A percentile compares a stretch with the other conserved stretches of the same genome.
phyloP scores from a whole-genome alignment of 2,113 vertebrate species.

The Macquaria australasica region DNA sequence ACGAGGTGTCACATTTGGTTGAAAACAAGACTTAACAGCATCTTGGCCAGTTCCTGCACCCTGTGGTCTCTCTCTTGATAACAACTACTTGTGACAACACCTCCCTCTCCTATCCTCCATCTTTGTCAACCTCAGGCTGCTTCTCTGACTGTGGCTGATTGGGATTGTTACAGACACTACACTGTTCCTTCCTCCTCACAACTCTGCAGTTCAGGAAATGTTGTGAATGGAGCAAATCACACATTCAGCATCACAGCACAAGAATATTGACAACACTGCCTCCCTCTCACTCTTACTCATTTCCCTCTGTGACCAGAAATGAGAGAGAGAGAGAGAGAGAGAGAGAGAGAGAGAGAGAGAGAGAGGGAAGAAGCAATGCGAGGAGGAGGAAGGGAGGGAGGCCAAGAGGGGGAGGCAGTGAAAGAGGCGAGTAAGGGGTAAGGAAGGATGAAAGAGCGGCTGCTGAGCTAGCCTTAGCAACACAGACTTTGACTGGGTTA shows the following conservation, averaged over 20 bases:
- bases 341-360: too few relatives aligned
- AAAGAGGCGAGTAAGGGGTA: conserved; percentile 53
- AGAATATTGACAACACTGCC: conserved; percentile 34
- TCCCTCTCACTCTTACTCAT: conserved; percentile 31
- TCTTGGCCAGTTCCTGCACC: neutral
- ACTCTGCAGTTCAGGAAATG: conserved; percentile 47
- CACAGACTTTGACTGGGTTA: conserved; percentile 83
- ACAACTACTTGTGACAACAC: neutral
- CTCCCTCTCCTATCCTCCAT: conserved; percentile 13
- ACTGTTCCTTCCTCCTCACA: neutral
- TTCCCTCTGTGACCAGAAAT: neutral
- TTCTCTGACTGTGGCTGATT: neutral
- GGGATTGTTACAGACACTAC: neutral
- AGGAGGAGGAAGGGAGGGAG: conserved; percentile 2
- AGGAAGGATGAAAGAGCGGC: conserved; percentile 70
- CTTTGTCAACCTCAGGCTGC: conserved; percentile 17
- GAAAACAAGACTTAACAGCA: conserved; percentile 12
- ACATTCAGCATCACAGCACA: conserved; percentile 36
- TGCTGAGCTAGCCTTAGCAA: conserved; percentile 86
- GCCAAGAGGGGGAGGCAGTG: conserved; percentile 31
- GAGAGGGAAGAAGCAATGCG: conserved; percentile 4
- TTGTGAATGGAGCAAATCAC: conserved; percentile 60
- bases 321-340: neutral
- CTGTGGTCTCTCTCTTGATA: neutral
- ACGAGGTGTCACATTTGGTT: neutral